phyloP scores from a whole-genome alignment of 2,888 invertebrate genomes.

The Hemaris fuciformis region DNA sequence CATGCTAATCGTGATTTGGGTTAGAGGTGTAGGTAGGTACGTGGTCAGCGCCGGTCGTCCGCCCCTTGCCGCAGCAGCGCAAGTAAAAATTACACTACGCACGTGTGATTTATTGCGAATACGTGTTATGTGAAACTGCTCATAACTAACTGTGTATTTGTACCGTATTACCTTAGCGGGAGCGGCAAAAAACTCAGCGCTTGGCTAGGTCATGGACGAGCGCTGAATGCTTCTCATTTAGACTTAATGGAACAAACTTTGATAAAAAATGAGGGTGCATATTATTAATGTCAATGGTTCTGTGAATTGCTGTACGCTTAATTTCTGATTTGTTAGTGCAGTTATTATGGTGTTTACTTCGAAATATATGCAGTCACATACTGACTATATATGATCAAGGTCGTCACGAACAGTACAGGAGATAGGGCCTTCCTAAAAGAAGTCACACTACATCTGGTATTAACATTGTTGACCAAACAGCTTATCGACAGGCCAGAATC shows the following conservation, averaged over 20 bases:
- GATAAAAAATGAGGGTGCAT: background rate
- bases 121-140: background rate
- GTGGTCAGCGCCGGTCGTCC: too few species aligned
- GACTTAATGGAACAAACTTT: background rate
- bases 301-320: too few species aligned
- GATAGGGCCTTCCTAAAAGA: too few species aligned
- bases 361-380: too few species aligned
- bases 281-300: too few species aligned
- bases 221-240: background rate
- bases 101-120: background rate
- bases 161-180: background rate
- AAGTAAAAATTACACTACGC: background rate
- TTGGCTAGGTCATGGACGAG: background rate
- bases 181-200: background rate
- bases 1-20: conserved; percentile 43
- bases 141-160: background rate
- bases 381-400: too few species aligned
- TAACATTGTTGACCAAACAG: too few species aligned
- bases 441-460: too few species aligned
- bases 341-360: background rate
- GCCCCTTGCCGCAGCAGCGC: background rate
- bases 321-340: background rate
- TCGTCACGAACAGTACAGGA: too few species aligned
- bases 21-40: conserved; percentile 42
- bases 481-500: too few species aligned